Conservation (phyloP, 2,888 invertebrate species). For the Alentia gelatinosa region DNA sequence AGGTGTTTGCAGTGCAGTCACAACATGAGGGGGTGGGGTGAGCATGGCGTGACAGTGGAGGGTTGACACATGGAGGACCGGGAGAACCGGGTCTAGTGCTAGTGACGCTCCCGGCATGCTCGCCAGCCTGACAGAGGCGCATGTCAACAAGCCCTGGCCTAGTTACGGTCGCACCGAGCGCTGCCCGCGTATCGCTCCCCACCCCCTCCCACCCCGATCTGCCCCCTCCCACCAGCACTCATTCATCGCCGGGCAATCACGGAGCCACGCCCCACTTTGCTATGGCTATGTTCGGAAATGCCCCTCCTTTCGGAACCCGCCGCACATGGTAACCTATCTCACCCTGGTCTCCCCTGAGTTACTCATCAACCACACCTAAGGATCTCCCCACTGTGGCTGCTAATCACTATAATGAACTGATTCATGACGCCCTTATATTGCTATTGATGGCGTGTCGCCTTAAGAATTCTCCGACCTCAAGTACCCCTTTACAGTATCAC, state of each 20-base stretch:
- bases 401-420: not conserved
- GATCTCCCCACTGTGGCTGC: not conserved
- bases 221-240: not conserved
- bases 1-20: too few relatives aligned
- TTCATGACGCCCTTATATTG: not conserved
- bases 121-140: not conserved
- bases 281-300: not conserved
- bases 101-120: not conserved
- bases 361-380: not conserved
- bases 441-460: too few relatives aligned
- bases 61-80: too few relatives aligned
- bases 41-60: too few relatives aligned
- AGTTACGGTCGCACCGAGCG: not conserved
- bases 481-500: too few relatives aligned
- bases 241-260: slow-evolving; percentile 10
- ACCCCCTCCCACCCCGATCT: not conserved
- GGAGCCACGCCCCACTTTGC: not conserved
- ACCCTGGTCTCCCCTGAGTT: not conserved
- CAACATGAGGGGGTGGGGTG: too few relatives aligned
- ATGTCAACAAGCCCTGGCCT: slow-evolving; percentile 5
- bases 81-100: too few relatives aligned
- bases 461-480: not conserved
- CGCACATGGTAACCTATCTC: too few relatives aligned
- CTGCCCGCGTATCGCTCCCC: not conserved
- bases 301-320: too few relatives aligned